Percentiles rank a stretch among this genome's conserved stretches.
Evolutionary conservation across 2,113 vertebrate species (phyloP).

Genomic region (Podiceps cristatus): DNA sequence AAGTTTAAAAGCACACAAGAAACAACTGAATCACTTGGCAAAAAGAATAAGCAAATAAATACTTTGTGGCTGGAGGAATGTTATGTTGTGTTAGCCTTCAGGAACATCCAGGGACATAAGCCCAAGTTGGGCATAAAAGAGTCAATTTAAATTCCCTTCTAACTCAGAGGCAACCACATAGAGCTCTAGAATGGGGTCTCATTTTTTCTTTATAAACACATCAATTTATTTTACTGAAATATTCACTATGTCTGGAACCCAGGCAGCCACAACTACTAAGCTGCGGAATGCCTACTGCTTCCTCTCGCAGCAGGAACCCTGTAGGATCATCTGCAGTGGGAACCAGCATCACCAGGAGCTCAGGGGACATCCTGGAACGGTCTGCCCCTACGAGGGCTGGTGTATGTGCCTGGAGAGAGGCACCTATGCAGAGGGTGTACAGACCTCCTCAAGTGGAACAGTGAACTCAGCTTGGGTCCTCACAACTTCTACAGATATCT

Average conservation of each 20-base stretch:
- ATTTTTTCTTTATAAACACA: background rate
- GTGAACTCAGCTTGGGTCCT: background rate
- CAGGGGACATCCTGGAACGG: background rate
- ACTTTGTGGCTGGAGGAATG: background rate
- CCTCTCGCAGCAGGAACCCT: background rate
- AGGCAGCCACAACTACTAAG: background rate
- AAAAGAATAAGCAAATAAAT: constrained; percentile 1
- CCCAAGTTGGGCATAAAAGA: background rate
- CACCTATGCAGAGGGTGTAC: background rate
- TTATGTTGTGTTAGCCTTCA: background rate
- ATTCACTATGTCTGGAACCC: background rate
- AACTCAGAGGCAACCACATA: background rate
- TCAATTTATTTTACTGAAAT: background rate
- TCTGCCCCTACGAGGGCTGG: background rate
- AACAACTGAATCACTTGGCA: background rate
- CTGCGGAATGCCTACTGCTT: background rate
- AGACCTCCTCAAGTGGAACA: background rate
- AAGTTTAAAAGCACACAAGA: background rate
- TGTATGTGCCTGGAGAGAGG: background rate
- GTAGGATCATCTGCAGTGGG: background rate
- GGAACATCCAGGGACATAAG: background rate
- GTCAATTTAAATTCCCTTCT: background rate
- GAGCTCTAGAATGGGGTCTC: background rate
- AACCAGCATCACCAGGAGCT: background rate
- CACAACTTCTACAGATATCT: accelerated